Evolutionary conservation across 2,888 invertebrate species (phyloP).

Genomic region (Lasius fuliginosus): DNA sequence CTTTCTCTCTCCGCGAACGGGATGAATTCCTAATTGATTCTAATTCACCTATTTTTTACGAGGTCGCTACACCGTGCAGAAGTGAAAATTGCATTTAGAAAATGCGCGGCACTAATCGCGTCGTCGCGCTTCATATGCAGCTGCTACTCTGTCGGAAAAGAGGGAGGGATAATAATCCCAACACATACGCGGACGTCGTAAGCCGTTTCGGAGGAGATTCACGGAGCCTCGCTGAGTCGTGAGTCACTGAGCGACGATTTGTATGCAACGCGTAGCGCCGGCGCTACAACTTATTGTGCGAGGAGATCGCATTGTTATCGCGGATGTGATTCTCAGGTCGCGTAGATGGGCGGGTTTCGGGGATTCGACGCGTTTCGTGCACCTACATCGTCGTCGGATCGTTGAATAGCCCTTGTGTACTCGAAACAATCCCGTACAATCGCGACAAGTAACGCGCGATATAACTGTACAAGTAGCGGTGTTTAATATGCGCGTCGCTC

Average conservation of each 20-base stretch:
- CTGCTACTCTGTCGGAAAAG: not conserved
- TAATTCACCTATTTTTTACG: constrained; percentile 24
- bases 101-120: constrained; percentile 47
- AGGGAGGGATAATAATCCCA: constrained; percentile 45
- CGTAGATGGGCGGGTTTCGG: constrained; percentile 42
- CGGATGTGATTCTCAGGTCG: constrained; percentile 54
- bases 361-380: constrained; percentile 28
- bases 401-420: not conserved
- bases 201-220: constrained; percentile 29
- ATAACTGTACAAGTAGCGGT: constrained; percentile 38
- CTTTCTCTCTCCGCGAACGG: too few species aligned
- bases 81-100: constrained; percentile 52
- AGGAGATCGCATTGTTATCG: constrained; percentile 69
- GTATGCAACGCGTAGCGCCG: constrained; percentile 62
- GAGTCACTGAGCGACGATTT: constrained; percentile 69
- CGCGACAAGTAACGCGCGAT: constrained; percentile 7
- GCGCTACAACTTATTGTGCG: constrained; percentile 74
- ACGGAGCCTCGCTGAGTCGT: constrained; percentile 28
- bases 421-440: not conserved
- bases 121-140: constrained; percentile 47
- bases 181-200: constrained; percentile 15
- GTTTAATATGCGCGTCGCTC: constrained; percentile 27
- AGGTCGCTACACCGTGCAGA: constrained; percentile 15
- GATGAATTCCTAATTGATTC: constrained; percentile 34
- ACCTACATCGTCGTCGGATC: not conserved